Evolutionary conservation across 30 jellyfish, hydroid and myxozoan species (phyloP), one percentile per base, ranked within the genome.

Genomic region (Aurelia aurita): DNA sequence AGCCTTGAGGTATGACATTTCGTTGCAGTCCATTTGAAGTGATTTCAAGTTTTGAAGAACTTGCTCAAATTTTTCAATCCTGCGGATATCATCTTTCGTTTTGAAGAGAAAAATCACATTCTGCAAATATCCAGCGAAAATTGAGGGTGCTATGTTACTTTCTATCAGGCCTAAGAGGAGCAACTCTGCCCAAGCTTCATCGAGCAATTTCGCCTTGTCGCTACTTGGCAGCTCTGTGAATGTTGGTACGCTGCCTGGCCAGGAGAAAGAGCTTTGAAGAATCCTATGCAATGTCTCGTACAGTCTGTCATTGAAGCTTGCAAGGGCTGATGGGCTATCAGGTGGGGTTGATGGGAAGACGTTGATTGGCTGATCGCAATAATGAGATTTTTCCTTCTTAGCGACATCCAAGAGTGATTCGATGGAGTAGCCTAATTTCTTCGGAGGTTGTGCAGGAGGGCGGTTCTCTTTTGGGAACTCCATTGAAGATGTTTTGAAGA

Each of bases 391-490:
- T 6, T 88, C 97, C 35, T 88, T 79, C 75, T 79, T 88, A 5
- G 97, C 97, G 1, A 88, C 87, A 53, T 93, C 96, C 3, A 93
- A 84, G 10, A 93, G 91, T 3, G 96, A 87, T 32, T 93, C 98
- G 64, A 93, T 93, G 20, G 98, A 84, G 79, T 93, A 93, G 29
- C 76, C 80, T 23, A 90, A 80, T 68, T 84, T 85, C 76, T 91
- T 85, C 55, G 91, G 78, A 32, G 58, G 66, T 14, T 77, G 89
- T 34, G 86, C 59, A 14, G 91, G 90, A 23, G 98, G 96, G 19
- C 80, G 57, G 72, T 87, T 73, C 66, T 87, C 95, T 45, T 76
- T 82, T 2, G 91, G 94, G 12, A 55, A 54, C 79, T 87, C 82
- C 23, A 65, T 16, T 16, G 85, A 54, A n/a, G 60, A 35, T 22